Evolutionary conservation across 2,888 invertebrate genomes (phyloP), one percentile per base, ranked within the genome.

Genomic region (Tineola bisselliella): DNA sequence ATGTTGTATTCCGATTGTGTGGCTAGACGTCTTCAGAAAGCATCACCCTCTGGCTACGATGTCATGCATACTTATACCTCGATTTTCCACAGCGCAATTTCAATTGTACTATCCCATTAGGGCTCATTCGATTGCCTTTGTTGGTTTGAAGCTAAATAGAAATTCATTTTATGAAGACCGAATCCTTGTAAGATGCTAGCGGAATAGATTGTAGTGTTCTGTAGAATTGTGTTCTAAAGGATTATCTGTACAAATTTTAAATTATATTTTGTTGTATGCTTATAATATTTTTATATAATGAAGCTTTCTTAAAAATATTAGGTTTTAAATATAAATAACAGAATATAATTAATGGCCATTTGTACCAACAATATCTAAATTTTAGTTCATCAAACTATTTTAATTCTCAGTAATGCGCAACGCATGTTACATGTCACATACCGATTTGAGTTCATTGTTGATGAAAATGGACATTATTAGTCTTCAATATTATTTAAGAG

Each of bases 61-160:
- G 80, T 76, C 81, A 83, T 86, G 86, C 86, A 87, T 87, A 86
- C 84, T 78, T 84, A 87, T 83, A 76, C 77, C 77, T 70, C 74
- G 77, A 83, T 86, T 86, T 83, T 79, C 80, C 75, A 67, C 72
- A 69, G 73, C 76, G 73, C 75, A 73, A 67, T 82, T 84, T 80
- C 84, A 84, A 84, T 84, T 82, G 77, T 76, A 73, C 75, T 68
- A 68, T 74, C 70, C 74, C 78, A 84, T 84, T 86, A 84, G 77
- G 59, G 69, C 73, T 73, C 71, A 70, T 77, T 69, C 75, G 72
- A 81, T 78, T 75, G 75, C 70, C 68, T 66, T 68, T 67, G 70
- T 65, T 60, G 63, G 61, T 67, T 70, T 68, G 70, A 68, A 72
- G 68, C 65, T 72, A 69, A 71, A 73, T 71, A 70, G 73, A 60